These are phyloP conservation scores for Wiebesia pumilae DNA, from an alignment of 1,140 invertebrate species.

Conservation along the genomic window DNA sequence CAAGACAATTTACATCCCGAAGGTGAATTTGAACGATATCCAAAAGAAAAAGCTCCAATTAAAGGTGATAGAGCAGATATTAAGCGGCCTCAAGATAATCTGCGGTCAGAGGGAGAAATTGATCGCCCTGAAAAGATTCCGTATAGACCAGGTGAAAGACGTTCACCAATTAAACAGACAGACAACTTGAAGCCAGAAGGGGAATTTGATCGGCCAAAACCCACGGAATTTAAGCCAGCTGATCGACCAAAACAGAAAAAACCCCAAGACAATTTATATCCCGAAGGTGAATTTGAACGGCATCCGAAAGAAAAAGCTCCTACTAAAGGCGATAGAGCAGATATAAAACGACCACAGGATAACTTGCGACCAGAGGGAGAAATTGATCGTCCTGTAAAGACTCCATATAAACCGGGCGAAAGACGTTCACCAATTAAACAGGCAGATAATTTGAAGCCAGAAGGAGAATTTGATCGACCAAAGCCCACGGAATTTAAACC, in stretches of 20 bases:
- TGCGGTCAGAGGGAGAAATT: constrained; percentile 78
- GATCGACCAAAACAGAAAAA: constrained; percentile 68
- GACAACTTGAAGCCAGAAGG: constrained; percentile 78
- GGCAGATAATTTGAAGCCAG: constrained; percentile 79
- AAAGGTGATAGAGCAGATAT: constrained; percentile 73
- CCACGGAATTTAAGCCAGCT: constrained; percentile 72
- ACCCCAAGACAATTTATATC: constrained; percentile 72
- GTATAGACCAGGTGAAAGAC: constrained; percentile 73
- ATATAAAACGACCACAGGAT: constrained; percentile 72
- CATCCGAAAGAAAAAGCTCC: constrained; percentile 65
- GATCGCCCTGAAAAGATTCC: constrained; percentile 71
- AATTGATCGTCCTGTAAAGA: constrained; percentile 76
- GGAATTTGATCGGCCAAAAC: constrained; percentile 65
- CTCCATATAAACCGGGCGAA: constrained; percentile 74
- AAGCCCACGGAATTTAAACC: constrained; percentile 68
- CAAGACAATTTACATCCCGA: constrained; percentile 77
- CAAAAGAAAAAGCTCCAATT: constrained; percentile 70
- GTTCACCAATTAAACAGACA: constrained; percentile 76
- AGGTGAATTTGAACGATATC: constrained; percentile 73
- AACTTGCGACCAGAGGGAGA: constrained; percentile 77
- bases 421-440: constrained; percentile 76
- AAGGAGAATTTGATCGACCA: constrained; percentile 77
- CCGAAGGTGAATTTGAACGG: constrained; percentile 75
- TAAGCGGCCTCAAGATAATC: constrained; percentile 77
- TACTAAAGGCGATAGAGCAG: constrained; percentile 71